These are phyloP conservation scores for Manis crassicaudata DNA, from an alignment of 2,797 vertebrate species.

Conservation along the genomic window DNA sequence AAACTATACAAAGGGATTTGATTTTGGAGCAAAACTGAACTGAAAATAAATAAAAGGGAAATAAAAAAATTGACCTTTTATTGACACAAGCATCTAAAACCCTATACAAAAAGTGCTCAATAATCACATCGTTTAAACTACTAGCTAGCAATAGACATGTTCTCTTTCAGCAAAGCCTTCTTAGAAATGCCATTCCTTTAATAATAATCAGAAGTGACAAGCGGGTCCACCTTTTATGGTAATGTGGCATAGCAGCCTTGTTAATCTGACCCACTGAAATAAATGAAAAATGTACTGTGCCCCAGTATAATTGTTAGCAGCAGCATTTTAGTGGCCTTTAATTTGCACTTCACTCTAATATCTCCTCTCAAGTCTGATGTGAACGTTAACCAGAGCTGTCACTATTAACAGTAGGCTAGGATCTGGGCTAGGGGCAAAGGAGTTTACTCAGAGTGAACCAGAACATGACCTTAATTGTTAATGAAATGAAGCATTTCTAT, in stretches of 20 bases:
- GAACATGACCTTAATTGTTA: constrained; percentile 68
- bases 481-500: constrained; percentile 62
- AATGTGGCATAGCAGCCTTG: constrained; percentile 89
- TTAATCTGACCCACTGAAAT: constrained; percentile 90
- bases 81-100: constrained; percentile 21
- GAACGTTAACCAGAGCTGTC: constrained; percentile 81
- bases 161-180: constrained; percentile 69
- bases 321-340: constrained; percentile 86
- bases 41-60: constrained; percentile 39
- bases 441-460: constrained; percentile 47
- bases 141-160: constrained; percentile 66
- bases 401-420: constrained; percentile 60
- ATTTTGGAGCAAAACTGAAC: not conserved
- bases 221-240: constrained; percentile 89
- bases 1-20: not conserved
- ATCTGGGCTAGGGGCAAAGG: constrained; percentile 56
- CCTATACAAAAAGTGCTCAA: constrained; percentile 36
- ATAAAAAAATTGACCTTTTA: constrained; percentile 45
- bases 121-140: constrained; percentile 69
- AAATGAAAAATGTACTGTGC: constrained; percentile 85
- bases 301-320: constrained; percentile 87
- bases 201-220: constrained; percentile 90
- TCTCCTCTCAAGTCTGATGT: constrained; percentile 77
- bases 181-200: constrained; percentile 81
- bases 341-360: constrained; percentile 82